phyloP scores from a whole-genome alignment of 30 jellyfish, hydroid and myxozoan species.

The Phacellophora camtschatica region DNA sequence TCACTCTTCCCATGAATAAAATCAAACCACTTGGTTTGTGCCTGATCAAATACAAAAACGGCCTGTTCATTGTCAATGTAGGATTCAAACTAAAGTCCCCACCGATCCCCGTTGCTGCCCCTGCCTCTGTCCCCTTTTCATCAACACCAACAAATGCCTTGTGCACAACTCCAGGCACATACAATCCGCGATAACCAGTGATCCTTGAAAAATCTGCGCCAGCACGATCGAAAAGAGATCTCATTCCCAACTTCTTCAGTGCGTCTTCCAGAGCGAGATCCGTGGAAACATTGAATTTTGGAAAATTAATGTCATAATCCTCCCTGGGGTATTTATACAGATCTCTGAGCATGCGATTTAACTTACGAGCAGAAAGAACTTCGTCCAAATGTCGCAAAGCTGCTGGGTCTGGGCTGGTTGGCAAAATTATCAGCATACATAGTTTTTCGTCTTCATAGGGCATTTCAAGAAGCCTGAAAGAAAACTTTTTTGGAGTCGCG shows the following conservation, averaged over 20 bases:
- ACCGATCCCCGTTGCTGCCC: conserved; percentile 71
- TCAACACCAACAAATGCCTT: conserved; percentile 69
- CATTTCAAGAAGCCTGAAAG: conserved; percentile 49
- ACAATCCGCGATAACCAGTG: conserved; percentile 55
- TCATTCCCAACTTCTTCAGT: conserved; percentile 53
- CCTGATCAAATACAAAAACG: conserved; percentile 61
- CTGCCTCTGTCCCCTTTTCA: conserved; percentile 85
- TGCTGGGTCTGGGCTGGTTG: background rate
- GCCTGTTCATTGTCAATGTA: conserved; percentile 54
- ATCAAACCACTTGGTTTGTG: conserved; percentile 48
- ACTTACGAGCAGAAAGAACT: no score
- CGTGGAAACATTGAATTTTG: conserved; percentile 51
- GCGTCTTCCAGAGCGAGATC: conserved; percentile 2
- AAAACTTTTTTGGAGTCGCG: no score
- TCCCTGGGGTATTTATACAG: conserved; percentile 25
- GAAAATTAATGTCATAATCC: conserved; percentile 25
- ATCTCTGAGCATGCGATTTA: conserved; percentile 17
- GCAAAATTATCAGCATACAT: conserved; percentile 54
- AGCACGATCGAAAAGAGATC: conserved; percentile 35
- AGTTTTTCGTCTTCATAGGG: conserved; percentile 52
- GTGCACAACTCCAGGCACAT: conserved; percentile 55
- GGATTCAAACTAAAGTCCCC: conserved; percentile 20
- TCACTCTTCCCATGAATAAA: conserved; percentile 63
- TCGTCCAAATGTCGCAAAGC: background rate
- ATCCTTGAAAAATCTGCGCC: conserved; percentile 70